Base-by-base conservation (phyloP, 1,140 invertebrate species). In the Plutomurus gul region DNA sequence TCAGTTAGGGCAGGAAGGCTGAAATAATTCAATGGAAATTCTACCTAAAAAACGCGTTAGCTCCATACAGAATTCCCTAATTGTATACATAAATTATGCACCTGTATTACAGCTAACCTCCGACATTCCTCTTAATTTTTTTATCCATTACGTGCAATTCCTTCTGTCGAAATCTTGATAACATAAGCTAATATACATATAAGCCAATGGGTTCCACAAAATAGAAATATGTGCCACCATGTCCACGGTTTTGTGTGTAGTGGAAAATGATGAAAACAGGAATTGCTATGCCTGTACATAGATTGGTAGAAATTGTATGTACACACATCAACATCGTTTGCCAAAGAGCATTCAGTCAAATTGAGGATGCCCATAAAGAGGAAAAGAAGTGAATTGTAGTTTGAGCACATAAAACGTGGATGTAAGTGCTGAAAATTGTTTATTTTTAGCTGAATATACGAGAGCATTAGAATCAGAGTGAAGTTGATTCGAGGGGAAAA, bases 301-400 rank as follows among this genome's bases (percentile, higher is more conserved):
- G n/a, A n/a, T n/a, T n/a, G n/a, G n/a, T n/a, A 65, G 56, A 30
- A 65, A 65, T 65, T 65, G 25, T 25, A 65, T 65, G 30, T 65
- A 65, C 36, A 27, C 27, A 33, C 27, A 65, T 2, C 36, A 33
- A 10, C 30, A 25, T 33, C 56, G 18, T 25, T 65, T 65, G 56
- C 56, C 56, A 65, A 33, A 65, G 56, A 33, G 56, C 30, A 65
- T 65, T 65, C 56, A n/a, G 56, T 65, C 30, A 33, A 65, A 65
- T 33, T 65, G 56, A 65, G 56, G 56, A 65, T 65, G 56, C 56
- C 30, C 56, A 65, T 65, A 65, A 65, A 65, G 56, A 65, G 56
- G 56, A 65, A 65, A 65, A 18, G 56, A 65, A 65, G 11, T 43
- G 11, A 43, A 25, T 16, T 7, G 16, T 16, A 43, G 39, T 49